These are phyloP conservation scores for Pitangus sulphuratus DNA, from an alignment of 2,797 vertebrate genomes.

Conservation along the genomic window DNA sequence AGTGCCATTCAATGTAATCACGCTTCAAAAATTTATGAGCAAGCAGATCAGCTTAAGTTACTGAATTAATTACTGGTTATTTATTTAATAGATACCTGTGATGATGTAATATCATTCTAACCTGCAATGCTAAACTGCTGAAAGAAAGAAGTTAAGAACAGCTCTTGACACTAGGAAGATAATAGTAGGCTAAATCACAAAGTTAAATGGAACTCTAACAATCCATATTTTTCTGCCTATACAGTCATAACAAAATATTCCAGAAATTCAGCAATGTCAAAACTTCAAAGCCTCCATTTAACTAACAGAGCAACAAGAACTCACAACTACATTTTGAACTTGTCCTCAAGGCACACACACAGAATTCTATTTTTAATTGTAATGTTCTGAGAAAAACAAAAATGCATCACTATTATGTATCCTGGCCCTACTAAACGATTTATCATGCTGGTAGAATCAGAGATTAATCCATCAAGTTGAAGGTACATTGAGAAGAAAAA, in stretches of 20 bases:
- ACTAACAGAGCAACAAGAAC: background rate
- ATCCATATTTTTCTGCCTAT: background rate
- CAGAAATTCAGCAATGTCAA: background rate
- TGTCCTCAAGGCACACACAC: background rate
- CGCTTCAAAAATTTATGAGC: background rate
- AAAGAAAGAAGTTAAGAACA: background rate
- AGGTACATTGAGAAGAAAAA: background rate
- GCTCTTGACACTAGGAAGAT: background rate
- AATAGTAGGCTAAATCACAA: background rate
- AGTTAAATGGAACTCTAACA: background rate
- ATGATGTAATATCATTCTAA: background rate
- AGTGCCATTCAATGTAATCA: background rate
- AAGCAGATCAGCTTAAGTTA: background rate
- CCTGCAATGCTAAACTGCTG: background rate
- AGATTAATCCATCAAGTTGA: background rate
- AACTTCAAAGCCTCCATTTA: background rate
- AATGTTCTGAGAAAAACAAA: background rate
- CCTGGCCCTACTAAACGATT: background rate
- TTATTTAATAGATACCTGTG: background rate
- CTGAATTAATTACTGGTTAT: background rate
- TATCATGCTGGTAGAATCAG: background rate
- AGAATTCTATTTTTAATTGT: background rate
- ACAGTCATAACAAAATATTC: background rate
- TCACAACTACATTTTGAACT: background rate
- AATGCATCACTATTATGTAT: background rate